Evolutionary conservation across 2,888 invertebrate species (phyloP).

Genomic region (Zygothrica quintamaculata): DNA sequence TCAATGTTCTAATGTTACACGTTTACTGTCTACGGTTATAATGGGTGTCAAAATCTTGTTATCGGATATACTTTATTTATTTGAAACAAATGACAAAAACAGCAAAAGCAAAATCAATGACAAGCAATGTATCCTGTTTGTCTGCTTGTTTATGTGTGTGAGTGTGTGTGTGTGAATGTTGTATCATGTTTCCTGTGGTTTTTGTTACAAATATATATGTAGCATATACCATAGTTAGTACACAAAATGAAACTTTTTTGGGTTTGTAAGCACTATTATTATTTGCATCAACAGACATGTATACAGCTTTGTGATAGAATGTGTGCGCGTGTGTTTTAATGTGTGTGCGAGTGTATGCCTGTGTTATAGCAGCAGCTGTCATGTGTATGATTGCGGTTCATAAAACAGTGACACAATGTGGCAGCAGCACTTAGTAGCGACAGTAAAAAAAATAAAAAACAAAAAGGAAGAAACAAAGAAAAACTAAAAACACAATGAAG

Average conservation of each 20-base stretch:
- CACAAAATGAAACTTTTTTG: slow-evolving; percentile 55
- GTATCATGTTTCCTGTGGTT: slow-evolving; percentile 24
- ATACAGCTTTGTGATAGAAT: background rate
- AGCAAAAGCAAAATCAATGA: slow-evolving; percentile 45
- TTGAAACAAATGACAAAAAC: background rate
- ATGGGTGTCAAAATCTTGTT: slow-evolving; percentile 15
- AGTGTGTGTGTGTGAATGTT: slow-evolving; percentile 15
- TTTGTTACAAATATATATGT: slow-evolving; percentile 9
- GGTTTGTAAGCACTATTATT: slow-evolving; percentile 23
- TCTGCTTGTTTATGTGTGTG: slow-evolving; percentile 11
- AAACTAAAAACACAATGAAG: slow-evolving; percentile 32
- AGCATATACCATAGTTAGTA: slow-evolving; percentile 36
- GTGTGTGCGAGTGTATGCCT: too few relatives aligned
- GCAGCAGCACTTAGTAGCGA: slow-evolving; percentile 43
- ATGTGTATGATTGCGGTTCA: slow-evolving; percentile 34
- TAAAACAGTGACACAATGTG: slow-evolving; percentile 34
- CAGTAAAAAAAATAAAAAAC: slow-evolving; percentile 14
- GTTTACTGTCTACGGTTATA: slow-evolving; percentile 27
- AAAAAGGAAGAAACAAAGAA: too few relatives aligned
- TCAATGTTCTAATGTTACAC: slow-evolving; percentile 45
- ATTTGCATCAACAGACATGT: background rate
- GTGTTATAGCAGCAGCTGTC: slow-evolving; percentile 19
- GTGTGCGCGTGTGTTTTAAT: too few relatives aligned
- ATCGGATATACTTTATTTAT: slow-evolving; percentile 1
- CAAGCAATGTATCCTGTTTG: slow-evolving; percentile 17